These are phyloP conservation scores for Notodonta ziczac DNA, from an alignment of 2,888 invertebrate genomes.

Conservation along the genomic window DNA sequence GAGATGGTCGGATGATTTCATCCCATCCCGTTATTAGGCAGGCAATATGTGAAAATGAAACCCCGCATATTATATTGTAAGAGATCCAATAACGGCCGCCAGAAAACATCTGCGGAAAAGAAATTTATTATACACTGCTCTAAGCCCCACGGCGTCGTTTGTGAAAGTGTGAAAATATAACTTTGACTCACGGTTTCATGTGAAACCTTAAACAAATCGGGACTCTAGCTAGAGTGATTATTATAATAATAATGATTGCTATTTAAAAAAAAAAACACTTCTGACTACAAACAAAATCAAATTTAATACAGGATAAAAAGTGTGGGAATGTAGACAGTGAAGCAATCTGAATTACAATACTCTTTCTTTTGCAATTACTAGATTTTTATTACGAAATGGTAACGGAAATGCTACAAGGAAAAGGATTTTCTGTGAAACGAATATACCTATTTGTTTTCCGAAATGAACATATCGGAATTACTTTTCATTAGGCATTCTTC, in stretches of 20 bases:
- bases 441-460: neutral
- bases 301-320: too few species aligned
- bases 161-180: conserved; percentile 7
- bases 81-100: conserved; percentile 71
- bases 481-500: neutral
- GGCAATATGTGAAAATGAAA: conserved; percentile 71
- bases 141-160: conserved; percentile 21
- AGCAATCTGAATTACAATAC: too few species aligned
- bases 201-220: neutral
- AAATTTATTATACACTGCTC: conserved; percentile 63
- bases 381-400: too few species aligned
- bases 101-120: conserved; percentile 69
- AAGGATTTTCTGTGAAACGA: neutral
- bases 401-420: too few species aligned
- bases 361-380: too few species aligned
- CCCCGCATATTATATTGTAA: conserved; percentile 71
- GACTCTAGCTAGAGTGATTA: too few species aligned
- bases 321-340: too few species aligned
- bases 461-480: neutral
- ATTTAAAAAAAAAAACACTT: too few species aligned
- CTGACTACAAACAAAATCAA: too few species aligned
- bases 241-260: too few species aligned
- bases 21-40: conserved; percentile 47
- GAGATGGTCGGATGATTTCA: conserved; percentile 21
- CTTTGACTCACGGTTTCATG: neutral